Base-by-base conservation (phyloP, 2,888 invertebrate species). In the Trisateles emortualis region DNA sequence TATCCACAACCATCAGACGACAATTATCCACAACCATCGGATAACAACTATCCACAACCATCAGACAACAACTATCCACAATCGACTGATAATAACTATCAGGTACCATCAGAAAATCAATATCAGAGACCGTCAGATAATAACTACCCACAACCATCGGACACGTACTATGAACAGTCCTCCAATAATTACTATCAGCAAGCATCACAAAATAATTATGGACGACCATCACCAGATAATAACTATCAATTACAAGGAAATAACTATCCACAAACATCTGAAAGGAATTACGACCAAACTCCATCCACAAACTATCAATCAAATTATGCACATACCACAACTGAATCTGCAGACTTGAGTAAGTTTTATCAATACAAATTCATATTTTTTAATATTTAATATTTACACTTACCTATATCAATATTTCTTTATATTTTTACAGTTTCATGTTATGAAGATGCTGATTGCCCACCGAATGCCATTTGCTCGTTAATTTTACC, bases 381-480 rank as follows among this genome's bases (percentile, higher is more conserved):
- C 29, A 29, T 29, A 29, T 29, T 29, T 5, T 24, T 24, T 3
- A 24, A 24, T 3, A 29, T 29, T 0, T 29, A 29, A 29, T 29
- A 3, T 9, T 2, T 10, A 29, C 9, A 29, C 44, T 14, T 19
- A 19, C 19, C 5, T 5, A 19, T 2, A 19, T 5, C 8, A 26
- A 26, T 26, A 26, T 26, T 26, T 26, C 33, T 38, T 22, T 19
- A 11, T 33, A 6, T 14, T 14, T 44, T 93, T 94, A 66, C 89
- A 96, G 96, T 95, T 62, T 93, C 94, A 17, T 98, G 98, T 85
- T 94, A 95, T 78, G 94, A 95, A 26, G 94, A 96, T 53, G 94
- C 95, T 67, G 96, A 96, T 74, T 99, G 98, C 80, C 96, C 98
- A 72, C 94, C 94, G 11, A 95, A 97, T 79, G 98, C 98, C 3